Percentiles rank a stretch among this genome's conserved stretches.
Evolutionary conservation across 2,797 vertebrate species (phyloP).

Genomic region (Chrosomus eos): DNA sequence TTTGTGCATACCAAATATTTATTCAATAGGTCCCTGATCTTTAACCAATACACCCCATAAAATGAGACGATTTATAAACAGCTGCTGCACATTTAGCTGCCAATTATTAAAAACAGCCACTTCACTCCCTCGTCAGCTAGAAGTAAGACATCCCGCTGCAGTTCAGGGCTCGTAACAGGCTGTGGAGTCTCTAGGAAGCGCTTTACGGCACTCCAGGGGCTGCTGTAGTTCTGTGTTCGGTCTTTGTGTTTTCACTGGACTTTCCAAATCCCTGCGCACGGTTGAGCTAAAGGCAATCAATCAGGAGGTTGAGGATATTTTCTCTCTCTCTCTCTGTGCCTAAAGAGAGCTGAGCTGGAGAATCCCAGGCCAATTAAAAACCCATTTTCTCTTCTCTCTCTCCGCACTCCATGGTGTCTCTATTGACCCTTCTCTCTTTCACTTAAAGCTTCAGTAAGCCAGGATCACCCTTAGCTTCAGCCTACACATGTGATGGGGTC

Average conservation of each 20-base stretch:
- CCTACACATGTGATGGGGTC: neutral
- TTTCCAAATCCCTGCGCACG: conserved; percentile 9
- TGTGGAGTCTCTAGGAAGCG: neutral
- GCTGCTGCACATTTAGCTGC: neutral
- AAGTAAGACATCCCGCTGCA: neutral
- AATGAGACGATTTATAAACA: neutral
- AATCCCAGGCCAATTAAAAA: conserved; percentile 65
- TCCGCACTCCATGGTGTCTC: conserved; percentile 42
- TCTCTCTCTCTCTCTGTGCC: conserved; percentile 34
- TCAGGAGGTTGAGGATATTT: conserved; percentile 23
- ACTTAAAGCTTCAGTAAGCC: conserved; percentile 15
- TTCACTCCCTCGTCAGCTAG: neutral
- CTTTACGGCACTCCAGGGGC: conserved; percentile 19
- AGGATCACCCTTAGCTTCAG: neutral
- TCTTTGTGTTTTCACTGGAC: conserved; percentile 22
- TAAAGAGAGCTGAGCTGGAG: conserved; percentile 52
- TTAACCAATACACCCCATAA: neutral
- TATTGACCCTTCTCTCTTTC: conserved; percentile 32
- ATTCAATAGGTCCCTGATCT: neutral
- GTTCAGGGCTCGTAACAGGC: neutral
- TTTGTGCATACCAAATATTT: neutral
- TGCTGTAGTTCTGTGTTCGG: conserved; percentile 1
- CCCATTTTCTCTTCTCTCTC: conserved; percentile 61
- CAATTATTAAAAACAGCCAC: conserved; percentile 2
- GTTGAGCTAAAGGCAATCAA: conserved; percentile 29